Base-by-base conservation (phyloP, 2,797 vertebrate genomes). In the Onychomys torridus region DNA sequence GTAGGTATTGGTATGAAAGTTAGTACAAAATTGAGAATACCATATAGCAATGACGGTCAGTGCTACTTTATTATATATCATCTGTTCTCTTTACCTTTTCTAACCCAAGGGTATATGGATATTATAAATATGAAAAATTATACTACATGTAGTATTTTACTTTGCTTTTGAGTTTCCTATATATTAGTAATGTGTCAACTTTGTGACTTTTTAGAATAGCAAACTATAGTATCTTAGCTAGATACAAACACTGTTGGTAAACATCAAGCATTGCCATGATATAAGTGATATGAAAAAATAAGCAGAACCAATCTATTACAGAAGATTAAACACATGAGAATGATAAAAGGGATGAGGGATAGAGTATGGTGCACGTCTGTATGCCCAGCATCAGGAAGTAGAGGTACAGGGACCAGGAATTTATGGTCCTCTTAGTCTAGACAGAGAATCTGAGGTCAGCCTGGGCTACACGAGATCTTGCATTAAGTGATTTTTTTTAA, bases 161-260 rank as follows among this genome's bases (percentile, higher is more conserved):
- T 65, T 90, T 91, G 40, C 71, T 87, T 88, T 90, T 61, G 11
- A 96, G 94, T 95, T 94, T 6, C 21, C n/a, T 63, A 94, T 77
- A 85, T 75, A 76, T 46, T 21, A 43, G 67, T 52, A 37, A 91
- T 79, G 46, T 49, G 5, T 34, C 37, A 87, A 25, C 25, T 79
- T 92, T 59, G 19, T 77, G 86, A 93, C 12, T 11, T 87, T 88
- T 91, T 59, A 93, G 52, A 75, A 85, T 10, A 78, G 77, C 21
- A 82, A 81, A 59, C 57, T 10, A 55, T 9, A 23, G 46, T 1
- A 57, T 52, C 43, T 73, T 63, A 59, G 25, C 43, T 65, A 93
- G 63, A 19, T 63, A 82, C 57, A 65, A 13, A 95, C 91, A 91
- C 13, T 37, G 0, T 75, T 85, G 12, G 85, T 71, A 94, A 94